A percentile compares a stretch with the other conserved stretches of the same genome.
These are phyloP conservation scores for Hydriomena furcata DNA, from an alignment of 2,888 invertebrate species.

Conservation along the genomic window DNA sequence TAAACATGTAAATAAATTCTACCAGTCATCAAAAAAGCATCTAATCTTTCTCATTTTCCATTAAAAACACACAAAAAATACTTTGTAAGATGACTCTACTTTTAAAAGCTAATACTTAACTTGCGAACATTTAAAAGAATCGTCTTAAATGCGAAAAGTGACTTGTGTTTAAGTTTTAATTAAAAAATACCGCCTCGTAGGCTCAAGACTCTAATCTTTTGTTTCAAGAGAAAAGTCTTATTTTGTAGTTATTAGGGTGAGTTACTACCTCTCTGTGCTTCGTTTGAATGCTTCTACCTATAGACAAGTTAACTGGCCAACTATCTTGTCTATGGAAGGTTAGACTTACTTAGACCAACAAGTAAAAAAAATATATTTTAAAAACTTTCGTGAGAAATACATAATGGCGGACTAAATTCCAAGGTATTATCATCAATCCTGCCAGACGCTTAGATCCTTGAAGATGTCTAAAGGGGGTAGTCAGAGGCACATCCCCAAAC, in stretches of 20 bases:
- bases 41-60: not conserved
- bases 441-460: too few relatives aligned
- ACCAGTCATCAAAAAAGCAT: too few relatives aligned
- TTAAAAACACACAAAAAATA: conserved; percentile 3
- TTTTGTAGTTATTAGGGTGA: conserved; percentile 40
- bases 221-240: conserved; percentile 54
- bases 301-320: too few relatives aligned
- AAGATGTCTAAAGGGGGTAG: too few relatives aligned
- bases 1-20: too few relatives aligned
- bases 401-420: too few relatives aligned
- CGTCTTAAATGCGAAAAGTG: conserved; percentile 49
- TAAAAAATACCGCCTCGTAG: conserved; percentile 47
- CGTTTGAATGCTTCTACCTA: conserved; percentile 45
- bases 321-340: too few relatives aligned
- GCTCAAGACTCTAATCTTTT: conserved; percentile 34
- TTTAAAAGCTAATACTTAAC: not conserved
- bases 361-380: too few relatives aligned
- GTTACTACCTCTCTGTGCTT: conserved; percentile 40
- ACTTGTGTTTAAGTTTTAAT: conserved; percentile 69
- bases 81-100: conserved; percentile 12
- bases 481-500: too few relatives aligned
- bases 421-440: too few relatives aligned
- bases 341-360: conserved; percentile 27
- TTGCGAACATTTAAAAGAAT: conserved; percentile 18
- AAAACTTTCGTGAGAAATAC: too few relatives aligned